Evolutionary conservation across 2,888 invertebrate genomes (phyloP).

Genomic region (Agrochola circellaris): DNA sequence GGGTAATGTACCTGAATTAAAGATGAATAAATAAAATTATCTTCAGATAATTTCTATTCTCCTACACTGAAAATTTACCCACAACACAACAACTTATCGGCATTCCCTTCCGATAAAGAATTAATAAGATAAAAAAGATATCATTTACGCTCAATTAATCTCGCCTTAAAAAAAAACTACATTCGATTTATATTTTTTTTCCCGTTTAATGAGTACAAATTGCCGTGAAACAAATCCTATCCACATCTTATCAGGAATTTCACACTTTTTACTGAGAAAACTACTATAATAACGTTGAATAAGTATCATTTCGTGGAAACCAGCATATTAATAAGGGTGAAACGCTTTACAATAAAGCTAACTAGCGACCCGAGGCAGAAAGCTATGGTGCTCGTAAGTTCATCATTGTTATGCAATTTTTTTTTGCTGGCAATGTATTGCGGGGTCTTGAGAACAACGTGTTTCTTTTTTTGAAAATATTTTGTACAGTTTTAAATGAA

Average conservation of each 20-base stretch:
- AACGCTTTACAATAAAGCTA: constrained; percentile 33
- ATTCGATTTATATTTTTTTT: constrained; percentile 36
- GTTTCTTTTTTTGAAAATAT: constrained; percentile 8
- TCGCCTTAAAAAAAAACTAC: constrained; percentile 10
- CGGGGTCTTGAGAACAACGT: constrained; percentile 2
- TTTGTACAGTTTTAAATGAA: background rate
- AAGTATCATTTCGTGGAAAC: constrained; percentile 61
- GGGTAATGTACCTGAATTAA: no score
- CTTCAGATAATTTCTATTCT: background rate
- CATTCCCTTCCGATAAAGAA: constrained; percentile 16
- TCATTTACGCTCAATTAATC: constrained; percentile 47
- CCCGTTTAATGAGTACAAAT: constrained; percentile 46
- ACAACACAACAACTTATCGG: background rate
- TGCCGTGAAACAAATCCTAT: constrained; percentile 36
- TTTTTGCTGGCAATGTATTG: constrained; percentile 21
- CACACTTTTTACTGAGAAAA: constrained; percentile 56
- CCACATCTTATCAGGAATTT: constrained; percentile 49
- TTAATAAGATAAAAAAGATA: constrained; percentile 33
- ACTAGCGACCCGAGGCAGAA: constrained; percentile 28
- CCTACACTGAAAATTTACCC: no score
- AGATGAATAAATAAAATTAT: no score
- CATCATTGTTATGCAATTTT: constrained; percentile 29
- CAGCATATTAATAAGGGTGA: constrained; percentile 23
- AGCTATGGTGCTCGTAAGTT: constrained; percentile 16
- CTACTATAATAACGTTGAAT: constrained; percentile 53